Conservation (phyloP, 2,113 vertebrate genomes). For the Pteropus alecto region DNA sequence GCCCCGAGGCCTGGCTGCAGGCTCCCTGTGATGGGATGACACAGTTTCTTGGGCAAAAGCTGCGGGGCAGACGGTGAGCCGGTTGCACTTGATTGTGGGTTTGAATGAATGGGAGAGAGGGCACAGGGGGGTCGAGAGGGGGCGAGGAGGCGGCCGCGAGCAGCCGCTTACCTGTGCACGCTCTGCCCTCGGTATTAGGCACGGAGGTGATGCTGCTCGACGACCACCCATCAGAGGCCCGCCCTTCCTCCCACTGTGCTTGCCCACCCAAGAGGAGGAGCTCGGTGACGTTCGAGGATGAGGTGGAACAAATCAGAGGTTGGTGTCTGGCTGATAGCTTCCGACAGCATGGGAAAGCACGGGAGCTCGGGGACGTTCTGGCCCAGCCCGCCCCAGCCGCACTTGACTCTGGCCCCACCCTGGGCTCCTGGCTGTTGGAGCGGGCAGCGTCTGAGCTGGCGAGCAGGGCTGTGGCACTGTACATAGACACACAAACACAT, state of each 20-base stretch:
- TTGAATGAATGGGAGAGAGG: not conserved
- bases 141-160: accelerated
- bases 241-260: conserved; percentile 77
- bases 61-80: not conserved
- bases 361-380: not conserved
- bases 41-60: not conserved
- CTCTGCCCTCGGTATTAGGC: conserved; percentile 79
- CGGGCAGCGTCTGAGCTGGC: not conserved
- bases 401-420: not conserved
- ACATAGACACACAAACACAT: too few species aligned
- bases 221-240: conserved; percentile 88
- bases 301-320: conserved; percentile 95
- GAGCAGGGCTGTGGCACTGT: accelerated
- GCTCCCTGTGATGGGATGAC: not conserved
- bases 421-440: not conserved
- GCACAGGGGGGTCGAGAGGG: accelerated
- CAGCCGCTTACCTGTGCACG: not conserved
- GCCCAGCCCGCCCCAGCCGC: not conserved
- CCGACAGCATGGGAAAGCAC: not conserved
- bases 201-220: conserved; percentile 97
- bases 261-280: conserved; percentile 90
- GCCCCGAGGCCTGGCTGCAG: not conserved
- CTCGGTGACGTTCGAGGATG: conserved; percentile 97
- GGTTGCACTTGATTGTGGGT: not conserved
- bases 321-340: conserved; percentile 36